Evolutionary conservation across 2,797 vertebrate species (phyloP).

Genomic region (Gallinago stenura): DNA sequence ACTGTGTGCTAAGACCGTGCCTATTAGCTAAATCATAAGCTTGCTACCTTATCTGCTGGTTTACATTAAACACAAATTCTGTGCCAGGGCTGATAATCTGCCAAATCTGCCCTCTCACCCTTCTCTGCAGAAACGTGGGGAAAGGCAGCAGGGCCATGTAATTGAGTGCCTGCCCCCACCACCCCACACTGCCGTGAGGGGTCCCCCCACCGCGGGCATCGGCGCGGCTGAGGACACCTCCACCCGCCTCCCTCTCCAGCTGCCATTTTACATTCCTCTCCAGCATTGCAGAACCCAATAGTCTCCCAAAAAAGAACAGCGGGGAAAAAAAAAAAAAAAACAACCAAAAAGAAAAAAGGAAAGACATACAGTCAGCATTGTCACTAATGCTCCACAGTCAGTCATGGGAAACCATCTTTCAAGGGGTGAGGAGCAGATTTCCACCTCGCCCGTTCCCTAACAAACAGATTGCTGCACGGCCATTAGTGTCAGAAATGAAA

Average conservation of each 20-base stretch:
- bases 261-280: conserved; percentile 13
- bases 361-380: not conserved
- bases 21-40: not conserved
- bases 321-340: not conserved
- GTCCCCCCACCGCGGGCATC: not conserved
- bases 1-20: not conserved
- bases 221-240: not conserved
- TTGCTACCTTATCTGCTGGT: not conserved
- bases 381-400: not conserved
- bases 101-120: not conserved
- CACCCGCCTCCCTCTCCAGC: not conserved
- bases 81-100: not conserved
- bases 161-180: not conserved
- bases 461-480: not conserved
- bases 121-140: not conserved
- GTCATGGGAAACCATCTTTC: not conserved
- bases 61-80: not conserved
- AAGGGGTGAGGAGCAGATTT: conserved; percentile 1
- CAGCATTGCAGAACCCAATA: not conserved
- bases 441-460: not conserved
- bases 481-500: conserved; percentile 56
- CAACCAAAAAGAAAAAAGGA: too few species aligned
- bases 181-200: fast-evolving
- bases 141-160: fast-evolving
- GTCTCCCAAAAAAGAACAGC: not conserved